Base-by-base conservation (phyloP, 2,113 vertebrate genomes). In the Chaenocephalus aceratus region DNA sequence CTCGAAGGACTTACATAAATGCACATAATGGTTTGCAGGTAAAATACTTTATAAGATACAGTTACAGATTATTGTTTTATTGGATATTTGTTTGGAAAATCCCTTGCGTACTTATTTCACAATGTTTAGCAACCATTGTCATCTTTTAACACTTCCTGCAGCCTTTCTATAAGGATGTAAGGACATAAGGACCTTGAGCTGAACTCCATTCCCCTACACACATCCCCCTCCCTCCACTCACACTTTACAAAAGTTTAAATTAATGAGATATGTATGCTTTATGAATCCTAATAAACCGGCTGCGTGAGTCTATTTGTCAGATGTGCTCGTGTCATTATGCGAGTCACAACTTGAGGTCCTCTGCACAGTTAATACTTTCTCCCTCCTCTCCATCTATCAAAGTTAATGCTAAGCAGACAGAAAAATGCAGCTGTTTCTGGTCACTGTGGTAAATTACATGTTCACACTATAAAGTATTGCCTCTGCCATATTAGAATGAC, bases 271-370 rank as follows among this genome's bases (percentile, higher is more conserved):
- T 57, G 65, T 23, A 75, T 64, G 72, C 78, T 77, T 77, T 78
- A 54, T 79, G 86, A 90, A 87, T 90, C 18, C 77, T 65, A 84
- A 87, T 75, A 64, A 72, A 84, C 67, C 58, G 46, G 72, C 69
- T 56, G 56, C 23, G 2, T 77, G 3, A 1, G n/a, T 75, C 57
- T 70, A 44, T 86, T 88, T 86, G 81, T 90, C 75, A 81, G 77
- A 83, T 75, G 76, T 85, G 84, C 71, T 83, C 30, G 6, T 52
- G 77, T 84, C 86, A 83, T 89, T 87, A 88, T 91, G 86, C 77
- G 15, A 84, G 89, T 80, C 86, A 83, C 89, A 88, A 86, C 88
- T 87, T 18, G 51, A 84, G 77, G 87, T 85, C n/a, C 78, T 79
- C 78, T 51, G 65, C 56, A 62, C 56, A 72, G 77, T 86, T 88